Base-by-base conservation (phyloP, 2,888 invertebrate genomes). In the Leptinotarsa peninsularis region DNA sequence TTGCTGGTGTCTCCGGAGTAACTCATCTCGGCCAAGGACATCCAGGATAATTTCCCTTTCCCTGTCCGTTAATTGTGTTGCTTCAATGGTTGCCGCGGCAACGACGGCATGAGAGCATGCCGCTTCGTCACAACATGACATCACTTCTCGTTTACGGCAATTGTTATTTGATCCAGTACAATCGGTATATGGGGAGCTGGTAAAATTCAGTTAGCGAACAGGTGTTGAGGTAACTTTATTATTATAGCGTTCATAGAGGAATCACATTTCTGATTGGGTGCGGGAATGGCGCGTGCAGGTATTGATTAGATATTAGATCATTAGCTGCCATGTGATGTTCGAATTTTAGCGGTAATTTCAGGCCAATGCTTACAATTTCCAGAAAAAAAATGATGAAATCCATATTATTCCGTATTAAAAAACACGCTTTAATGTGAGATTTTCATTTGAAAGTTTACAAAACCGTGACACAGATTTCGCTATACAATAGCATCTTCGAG, bases 1-100 rank as follows among this genome's bases (percentile, higher is more conserved):
- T 21, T 90, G 90, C 84, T 91, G 91, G 18, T 90, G 87, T 80
- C 90, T 88, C 17, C 90, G 87, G 60, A 91, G 85, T 74, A 87
- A 88, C 82, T 91, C 91, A 81, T 91, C 91, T 67, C 91, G 87
- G 79, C 89, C 89, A 70, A 91, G 85, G 63, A 91, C 91, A 76
- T 88, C 90, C 76, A 91, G 87, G 82, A 91, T 91, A 84, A 90
- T 89, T 84, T 90, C 89, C 66, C 90, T 87, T 80, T 91, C 91
- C 71, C 83, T 82, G 76, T 86, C 85, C 14, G 87, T 84, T 52
- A 88, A 81, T 70, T 82, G 82, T 27, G 84, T 79, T n/a, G 88
- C 87, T 80, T 88, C 88, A 76, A 83, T 82, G 68, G 85, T 85
- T 72, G 87, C 88, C 68, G 87, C 87, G 50, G 85, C 85, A 80